Conservation (phyloP, 2,113 vertebrate genomes). For the Catharus minimus region DNA sequence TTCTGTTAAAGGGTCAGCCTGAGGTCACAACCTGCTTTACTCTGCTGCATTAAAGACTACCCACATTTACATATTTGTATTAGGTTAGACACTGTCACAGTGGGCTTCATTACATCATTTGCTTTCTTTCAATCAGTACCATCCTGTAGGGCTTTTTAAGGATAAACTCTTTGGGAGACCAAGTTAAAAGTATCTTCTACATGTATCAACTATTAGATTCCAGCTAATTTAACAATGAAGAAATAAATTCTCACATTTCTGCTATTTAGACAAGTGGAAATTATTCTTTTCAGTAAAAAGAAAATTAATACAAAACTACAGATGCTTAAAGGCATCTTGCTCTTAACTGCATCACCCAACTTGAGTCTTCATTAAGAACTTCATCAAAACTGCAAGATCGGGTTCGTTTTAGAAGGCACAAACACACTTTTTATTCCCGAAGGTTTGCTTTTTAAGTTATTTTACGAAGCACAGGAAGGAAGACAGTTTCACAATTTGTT, state of each 20-base stretch:
- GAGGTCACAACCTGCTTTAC: not conserved
- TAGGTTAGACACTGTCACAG: not conserved
- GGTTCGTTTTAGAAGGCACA: not conserved
- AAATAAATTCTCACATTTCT: not conserved
- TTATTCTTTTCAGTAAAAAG: not conserved
- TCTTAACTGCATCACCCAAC: not conserved
- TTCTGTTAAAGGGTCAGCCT: not conserved
- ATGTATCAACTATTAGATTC: not conserved
- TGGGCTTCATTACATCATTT: not conserved
- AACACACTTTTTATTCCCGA: not conserved
- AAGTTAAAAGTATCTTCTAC: not conserved
- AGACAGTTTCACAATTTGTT: not conserved
- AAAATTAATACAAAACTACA: not conserved
- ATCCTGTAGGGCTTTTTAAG: not conserved
- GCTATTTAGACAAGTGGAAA: not conserved
- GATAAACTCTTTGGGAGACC: not conserved
- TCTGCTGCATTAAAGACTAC: not conserved
- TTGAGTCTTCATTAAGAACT: accelerated
- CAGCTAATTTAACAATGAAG: not conserved
- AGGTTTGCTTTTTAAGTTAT: not conserved
- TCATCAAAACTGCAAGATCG: not conserved
- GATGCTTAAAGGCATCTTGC: not conserved
- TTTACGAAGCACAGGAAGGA: not conserved
- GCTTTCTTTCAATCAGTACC: not conserved
- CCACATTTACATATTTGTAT: not conserved